A percentile compares a stretch with the other conserved stretches of the same genome.
Conservation (phyloP, 2,113 vertebrate species). For the Synodontis membranacea region DNA sequence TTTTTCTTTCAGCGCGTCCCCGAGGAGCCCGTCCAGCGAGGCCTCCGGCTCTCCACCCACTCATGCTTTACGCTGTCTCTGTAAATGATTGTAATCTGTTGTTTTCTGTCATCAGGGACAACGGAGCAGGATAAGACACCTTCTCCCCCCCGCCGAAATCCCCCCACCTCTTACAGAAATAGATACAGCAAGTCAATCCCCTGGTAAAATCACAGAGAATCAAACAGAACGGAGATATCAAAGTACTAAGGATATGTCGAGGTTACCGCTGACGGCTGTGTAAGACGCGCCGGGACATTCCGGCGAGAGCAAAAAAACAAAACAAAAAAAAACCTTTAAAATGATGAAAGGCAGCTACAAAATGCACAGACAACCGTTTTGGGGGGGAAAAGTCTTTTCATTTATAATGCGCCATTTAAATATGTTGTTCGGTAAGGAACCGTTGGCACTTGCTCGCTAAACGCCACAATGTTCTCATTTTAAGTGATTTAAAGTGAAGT, state of each 20-base stretch:
- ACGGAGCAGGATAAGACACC: slow-evolving; percentile 52
- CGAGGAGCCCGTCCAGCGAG: slow-evolving; percentile 45
- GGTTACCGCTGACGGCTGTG: slow-evolving; percentile 47
- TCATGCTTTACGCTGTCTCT: slow-evolving; percentile 60
- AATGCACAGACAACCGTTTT: slow-evolving; percentile 40
- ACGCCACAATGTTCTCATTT: background rate
- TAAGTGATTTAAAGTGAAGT: slow-evolving; percentile 10
- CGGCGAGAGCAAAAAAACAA: slow-evolving; percentile 20
- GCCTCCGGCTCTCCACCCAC: slow-evolving; percentile 42
- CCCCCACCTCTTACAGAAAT: slow-evolving; percentile 46
- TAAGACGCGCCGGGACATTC: slow-evolving; percentile 24
- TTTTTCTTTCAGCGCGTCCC: slow-evolving; percentile 47
- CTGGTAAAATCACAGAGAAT: slow-evolving; percentile 55
- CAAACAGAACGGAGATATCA: slow-evolving; percentile 56
- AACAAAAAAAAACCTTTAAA: slow-evolving; percentile 49
- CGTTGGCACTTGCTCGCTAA: background rate
- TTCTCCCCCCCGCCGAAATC: slow-evolving; percentile 41
- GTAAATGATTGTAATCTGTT: slow-evolving; percentile 67
- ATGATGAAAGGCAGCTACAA: slow-evolving; percentile 41
- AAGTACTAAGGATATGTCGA: slow-evolving; percentile 47
- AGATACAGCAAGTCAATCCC: slow-evolving; percentile 59
- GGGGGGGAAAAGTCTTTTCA: slow-evolving; percentile 24
- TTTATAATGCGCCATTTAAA: slow-evolving; percentile 17
- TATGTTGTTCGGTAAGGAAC: slow-evolving; percentile 12
- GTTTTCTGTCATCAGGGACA: slow-evolving; percentile 63